phyloP scores from a whole-genome alignment of 2,113 vertebrate species.

The Ceyx cyanopectus region DNA sequence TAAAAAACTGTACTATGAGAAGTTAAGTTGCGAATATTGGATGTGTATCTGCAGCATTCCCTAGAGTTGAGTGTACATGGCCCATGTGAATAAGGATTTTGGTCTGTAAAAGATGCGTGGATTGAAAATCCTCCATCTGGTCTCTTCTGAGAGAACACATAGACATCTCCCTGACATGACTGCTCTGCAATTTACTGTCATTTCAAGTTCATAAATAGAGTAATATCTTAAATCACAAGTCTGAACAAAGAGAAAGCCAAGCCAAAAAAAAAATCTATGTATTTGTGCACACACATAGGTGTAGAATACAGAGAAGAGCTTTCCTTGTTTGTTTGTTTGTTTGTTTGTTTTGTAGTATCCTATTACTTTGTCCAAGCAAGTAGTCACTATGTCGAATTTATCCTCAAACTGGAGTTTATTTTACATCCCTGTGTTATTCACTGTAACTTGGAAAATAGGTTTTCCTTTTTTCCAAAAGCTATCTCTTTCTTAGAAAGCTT shows the following conservation, averaged over 20 bases:
- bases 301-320: not conserved
- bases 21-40: not conserved
- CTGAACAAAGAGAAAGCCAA: not conserved
- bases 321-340: not conserved
- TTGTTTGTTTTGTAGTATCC: not conserved
- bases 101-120: not conserved
- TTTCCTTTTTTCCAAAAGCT: not conserved
- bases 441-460: conserved; percentile 6
- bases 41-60: not conserved
- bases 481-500: conserved; percentile 4
- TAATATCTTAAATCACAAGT: not conserved
- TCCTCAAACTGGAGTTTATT: not conserved
- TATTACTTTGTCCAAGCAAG: not conserved
- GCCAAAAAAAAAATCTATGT: not conserved
- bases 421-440: not conserved
- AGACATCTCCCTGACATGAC: not conserved
- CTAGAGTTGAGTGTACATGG: not conserved
- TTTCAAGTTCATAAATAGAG: not conserved
- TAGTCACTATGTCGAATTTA: not conserved
- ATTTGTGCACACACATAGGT: not conserved
- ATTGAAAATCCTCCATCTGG: not conserved
- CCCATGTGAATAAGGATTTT: not conserved
- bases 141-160: not conserved
- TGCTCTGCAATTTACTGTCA: not conserved
- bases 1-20: not conserved